Conservation (phyloP, 2,113 vertebrate genomes). For the Ictidomys tridecemlineatus region DNA sequence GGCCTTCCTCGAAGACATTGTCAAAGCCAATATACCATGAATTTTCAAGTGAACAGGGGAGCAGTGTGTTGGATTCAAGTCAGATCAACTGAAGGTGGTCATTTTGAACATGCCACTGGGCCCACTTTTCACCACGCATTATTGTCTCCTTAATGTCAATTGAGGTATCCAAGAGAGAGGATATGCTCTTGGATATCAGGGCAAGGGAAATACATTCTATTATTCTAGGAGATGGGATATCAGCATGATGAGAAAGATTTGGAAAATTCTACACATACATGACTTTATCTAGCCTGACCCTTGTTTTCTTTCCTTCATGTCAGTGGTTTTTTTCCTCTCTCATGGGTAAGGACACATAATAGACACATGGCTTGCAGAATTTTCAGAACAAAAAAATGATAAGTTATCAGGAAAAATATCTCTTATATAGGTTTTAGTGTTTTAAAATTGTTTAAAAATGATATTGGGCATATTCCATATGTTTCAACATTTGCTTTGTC, state of each 20-base stretch:
- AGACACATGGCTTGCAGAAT: neutral
- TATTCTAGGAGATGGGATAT: neutral
- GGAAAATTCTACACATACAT: neutral
- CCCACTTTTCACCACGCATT: neutral
- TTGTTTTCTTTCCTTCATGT: neutral
- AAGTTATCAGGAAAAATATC: neutral
- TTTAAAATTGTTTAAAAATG: neutral
- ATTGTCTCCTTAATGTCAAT: neutral
- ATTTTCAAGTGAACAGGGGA: neutral
- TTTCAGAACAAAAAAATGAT: neutral
- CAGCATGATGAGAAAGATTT: neutral
- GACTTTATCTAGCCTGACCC: neutral
- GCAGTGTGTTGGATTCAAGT: neutral
- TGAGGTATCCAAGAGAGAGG: neutral
- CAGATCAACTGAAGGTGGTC: neutral
- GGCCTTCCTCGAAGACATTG: neutral
- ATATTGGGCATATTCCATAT: neutral
- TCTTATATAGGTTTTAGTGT: neutral
- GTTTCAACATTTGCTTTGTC: neutral
- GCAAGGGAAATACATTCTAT: neutral
- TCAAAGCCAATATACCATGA: neutral
- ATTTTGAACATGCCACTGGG: neutral
- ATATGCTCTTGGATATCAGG: neutral
- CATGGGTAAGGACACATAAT: neutral
- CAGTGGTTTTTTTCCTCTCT: neutral